These are phyloP conservation scores for Melanargia galathea DNA, from an alignment of 2,888 invertebrate species.

Conservation along the genomic window DNA sequence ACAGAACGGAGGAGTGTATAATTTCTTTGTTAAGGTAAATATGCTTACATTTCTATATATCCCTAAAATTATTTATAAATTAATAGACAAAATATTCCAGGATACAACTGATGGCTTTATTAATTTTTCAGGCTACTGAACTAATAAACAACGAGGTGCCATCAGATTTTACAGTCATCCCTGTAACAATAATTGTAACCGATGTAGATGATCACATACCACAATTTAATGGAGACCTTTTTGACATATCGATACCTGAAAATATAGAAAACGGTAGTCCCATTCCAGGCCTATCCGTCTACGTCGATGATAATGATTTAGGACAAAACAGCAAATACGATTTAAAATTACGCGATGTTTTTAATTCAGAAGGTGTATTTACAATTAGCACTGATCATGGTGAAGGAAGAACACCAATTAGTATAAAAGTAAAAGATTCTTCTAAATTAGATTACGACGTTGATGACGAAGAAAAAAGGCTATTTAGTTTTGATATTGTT, in stretches of 20 bases:
- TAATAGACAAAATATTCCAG: too few relatives aligned
- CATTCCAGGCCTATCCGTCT: slow-evolving; percentile 87
- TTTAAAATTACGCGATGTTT: slow-evolving; percentile 82
- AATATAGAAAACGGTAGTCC: slow-evolving; percentile 87
- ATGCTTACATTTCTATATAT: neutral
- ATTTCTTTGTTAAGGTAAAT: slow-evolving; percentile 84
- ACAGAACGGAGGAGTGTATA: slow-evolving; percentile 90
- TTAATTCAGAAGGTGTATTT: slow-evolving; percentile 83
- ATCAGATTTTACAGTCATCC: slow-evolving; percentile 85
- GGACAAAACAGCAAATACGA: slow-evolving; percentile 88
- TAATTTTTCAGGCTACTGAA: slow-evolving; percentile 84
- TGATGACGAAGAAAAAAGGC: slow-evolving; percentile 79
- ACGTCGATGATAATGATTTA: slow-evolving; percentile 87
- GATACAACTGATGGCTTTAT: slow-evolving; percentile 2
- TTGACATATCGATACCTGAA: slow-evolving; percentile 88
- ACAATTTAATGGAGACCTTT: slow-evolving; percentile 85
- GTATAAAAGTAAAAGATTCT: slow-evolving; percentile 86
- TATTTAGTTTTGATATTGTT: slow-evolving; percentile 86
- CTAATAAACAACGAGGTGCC: slow-evolving; percentile 87
- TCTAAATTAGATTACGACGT: slow-evolving; percentile 87
- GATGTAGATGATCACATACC: slow-evolving; percentile 91
- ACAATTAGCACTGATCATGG: slow-evolving; percentile 85
- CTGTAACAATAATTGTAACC: slow-evolving; percentile 89
- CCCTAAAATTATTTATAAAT: neutral
- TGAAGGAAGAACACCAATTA: slow-evolving; percentile 88